phyloP scores from a whole-genome alignment of 2,888 invertebrate genomes.

The Apeira syringaria region DNA sequence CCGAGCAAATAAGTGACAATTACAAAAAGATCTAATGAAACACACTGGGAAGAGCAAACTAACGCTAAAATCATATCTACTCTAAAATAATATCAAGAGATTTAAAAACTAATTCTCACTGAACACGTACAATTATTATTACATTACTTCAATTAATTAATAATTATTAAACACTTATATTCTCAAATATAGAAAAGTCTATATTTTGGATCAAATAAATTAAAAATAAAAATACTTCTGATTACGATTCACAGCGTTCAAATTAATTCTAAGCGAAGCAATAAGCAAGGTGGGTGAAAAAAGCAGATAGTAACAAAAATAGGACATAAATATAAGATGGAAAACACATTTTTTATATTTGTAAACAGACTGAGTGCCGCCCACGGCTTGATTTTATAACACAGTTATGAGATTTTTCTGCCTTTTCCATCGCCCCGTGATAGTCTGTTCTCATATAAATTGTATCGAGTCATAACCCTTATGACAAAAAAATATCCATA shows the following conservation, averaged over 20 bases:
- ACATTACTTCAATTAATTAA: slow-evolving; percentile 14
- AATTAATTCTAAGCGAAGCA: slow-evolving; percentile 25
- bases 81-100: slow-evolving; percentile 62
- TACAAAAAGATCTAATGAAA: background rate
- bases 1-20: background rate
- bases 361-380: too few relatives aligned
- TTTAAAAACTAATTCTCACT: slow-evolving; percentile 67
- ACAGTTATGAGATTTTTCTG: too few relatives aligned
- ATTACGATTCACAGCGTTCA: slow-evolving; percentile 24
- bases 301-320: slow-evolving; percentile 3
- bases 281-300: slow-evolving; percentile 10
- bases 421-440: too few relatives aligned
- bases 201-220: background rate
- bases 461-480: too few relatives aligned
- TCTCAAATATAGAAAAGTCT: slow-evolving; percentile 10
- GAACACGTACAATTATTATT: slow-evolving; percentile 59
- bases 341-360: too few relatives aligned
- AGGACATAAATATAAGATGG: too few relatives aligned
- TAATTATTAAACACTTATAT: slow-evolving; percentile 6
- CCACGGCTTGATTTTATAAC: too few relatives aligned
- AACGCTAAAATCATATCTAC: slow-evolving; percentile 44
- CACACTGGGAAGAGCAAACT: slow-evolving; percentile 45
- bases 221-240: slow-evolving; percentile 22
- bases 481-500: too few relatives aligned
- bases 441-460: too few relatives aligned